Evolutionary conservation across 2,797 vertebrate genomes (phyloP).

Genomic region (Gadopsis bispinosus): DNA sequence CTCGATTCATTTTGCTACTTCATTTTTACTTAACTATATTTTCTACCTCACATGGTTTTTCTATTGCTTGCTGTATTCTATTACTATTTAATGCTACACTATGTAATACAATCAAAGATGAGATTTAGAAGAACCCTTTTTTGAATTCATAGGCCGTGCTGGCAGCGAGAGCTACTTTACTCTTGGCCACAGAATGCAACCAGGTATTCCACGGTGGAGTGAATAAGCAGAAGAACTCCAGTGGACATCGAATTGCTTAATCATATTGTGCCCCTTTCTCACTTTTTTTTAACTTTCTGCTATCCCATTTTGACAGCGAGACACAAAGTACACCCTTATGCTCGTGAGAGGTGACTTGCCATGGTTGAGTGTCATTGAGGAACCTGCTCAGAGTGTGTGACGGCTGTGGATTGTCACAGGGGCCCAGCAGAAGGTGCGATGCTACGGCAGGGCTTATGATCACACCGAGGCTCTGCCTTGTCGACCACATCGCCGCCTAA

Average conservation of each 20-base stretch:
- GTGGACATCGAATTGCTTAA: conserved; percentile 43
- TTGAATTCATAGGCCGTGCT: conserved; percentile 28
- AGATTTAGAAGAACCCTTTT: conserved; percentile 36
- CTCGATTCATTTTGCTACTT: not conserved
- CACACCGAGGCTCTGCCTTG: conserved; percentile 30
- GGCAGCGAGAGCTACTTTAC: conserved; percentile 10
- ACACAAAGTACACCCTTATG: conserved; percentile 33
- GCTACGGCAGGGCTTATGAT: conserved; percentile 38
- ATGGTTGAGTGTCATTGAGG: conserved; percentile 56
- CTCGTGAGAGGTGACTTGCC: conserved; percentile 41
- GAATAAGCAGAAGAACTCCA: conserved; percentile 32
- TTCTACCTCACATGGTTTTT: not conserved
- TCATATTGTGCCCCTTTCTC: conserved; percentile 39
- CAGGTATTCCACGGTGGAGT: conserved; percentile 15
- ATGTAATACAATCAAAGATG: conserved; percentile 41
- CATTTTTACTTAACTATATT: no score
- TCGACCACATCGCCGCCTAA: conserved; percentile 30
- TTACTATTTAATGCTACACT: conserved; percentile 6
- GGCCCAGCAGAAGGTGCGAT: conserved; percentile 24
- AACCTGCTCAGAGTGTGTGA: conserved; percentile 65
- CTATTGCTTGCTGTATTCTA: conserved; percentile 7
- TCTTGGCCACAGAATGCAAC: conserved; percentile 27
- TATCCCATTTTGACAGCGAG: conserved; percentile 44
- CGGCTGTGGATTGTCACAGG: conserved; percentile 46
- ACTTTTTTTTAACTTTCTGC: conserved; percentile 2